phyloP scores from a whole-genome alignment of 2,113 vertebrate species.

The Heliornis fulica region DNA sequence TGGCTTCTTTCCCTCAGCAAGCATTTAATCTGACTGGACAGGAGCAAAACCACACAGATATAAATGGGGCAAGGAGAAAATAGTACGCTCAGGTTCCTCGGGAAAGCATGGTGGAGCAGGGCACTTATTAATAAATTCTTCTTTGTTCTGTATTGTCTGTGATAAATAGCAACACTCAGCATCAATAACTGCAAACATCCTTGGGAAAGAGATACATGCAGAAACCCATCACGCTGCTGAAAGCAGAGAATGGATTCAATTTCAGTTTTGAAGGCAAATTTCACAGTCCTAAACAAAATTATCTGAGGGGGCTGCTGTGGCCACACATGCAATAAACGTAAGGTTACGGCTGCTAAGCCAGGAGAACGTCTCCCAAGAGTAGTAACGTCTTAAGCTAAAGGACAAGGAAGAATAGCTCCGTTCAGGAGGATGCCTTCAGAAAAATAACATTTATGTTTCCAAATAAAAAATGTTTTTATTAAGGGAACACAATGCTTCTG shows the following conservation, averaged over 20 bases:
- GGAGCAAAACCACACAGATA: not conserved
- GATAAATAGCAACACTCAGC: constrained; percentile 63
- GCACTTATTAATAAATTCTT: constrained; percentile 66
- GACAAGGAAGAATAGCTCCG: not conserved
- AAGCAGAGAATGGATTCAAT: constrained; percentile 57
- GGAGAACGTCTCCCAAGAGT: constrained; percentile 6
- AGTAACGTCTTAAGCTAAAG: not conserved
- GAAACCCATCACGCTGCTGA: constrained; percentile 14
- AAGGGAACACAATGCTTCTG: not conserved
- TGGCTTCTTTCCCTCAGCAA: not conserved
- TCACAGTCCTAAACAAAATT: constrained; percentile 66
- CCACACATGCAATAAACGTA: constrained; percentile 7
- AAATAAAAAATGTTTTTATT: constrained; percentile 30
- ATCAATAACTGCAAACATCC: constrained; percentile 65
- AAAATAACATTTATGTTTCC: constrained; percentile 22
- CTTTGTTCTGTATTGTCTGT: constrained; percentile 52
- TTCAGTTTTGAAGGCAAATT: constrained; percentile 64
- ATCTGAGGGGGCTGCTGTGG: constrained; percentile 29
- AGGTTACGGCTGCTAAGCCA: constrained; percentile 27
- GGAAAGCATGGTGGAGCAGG: constrained; percentile 7
- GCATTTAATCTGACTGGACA: constrained; percentile 24
- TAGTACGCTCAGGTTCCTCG: not conserved
- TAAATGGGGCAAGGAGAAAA: constrained; percentile 50
- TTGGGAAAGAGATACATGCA: constrained; percentile 48
- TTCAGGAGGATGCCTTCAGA: constrained; percentile 26